These are phyloP conservation scores for Endomychus coccineus DNA, from an alignment of 2,888 invertebrate genomes.

Conservation along the genomic window DNA sequence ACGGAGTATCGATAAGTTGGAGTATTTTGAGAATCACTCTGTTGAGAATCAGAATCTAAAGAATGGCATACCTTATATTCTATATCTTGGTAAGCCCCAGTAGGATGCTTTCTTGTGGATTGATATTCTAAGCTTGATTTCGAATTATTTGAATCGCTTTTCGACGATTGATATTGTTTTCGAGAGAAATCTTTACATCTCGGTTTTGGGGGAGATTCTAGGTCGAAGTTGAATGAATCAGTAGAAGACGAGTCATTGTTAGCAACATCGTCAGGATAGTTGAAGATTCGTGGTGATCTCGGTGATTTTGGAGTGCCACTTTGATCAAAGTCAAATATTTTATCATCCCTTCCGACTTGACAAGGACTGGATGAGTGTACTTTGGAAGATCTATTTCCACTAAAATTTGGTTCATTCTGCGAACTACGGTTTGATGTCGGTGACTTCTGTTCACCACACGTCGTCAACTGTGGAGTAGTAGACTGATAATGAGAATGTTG, in stretches of 20 bases:
- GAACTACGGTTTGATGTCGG: conserved; percentile 28
- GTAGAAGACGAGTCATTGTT: conserved; percentile 24
- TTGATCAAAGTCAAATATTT: conserved; percentile 27
- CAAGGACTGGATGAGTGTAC: conserved; percentile 34
- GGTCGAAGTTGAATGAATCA: conserved; percentile 35
- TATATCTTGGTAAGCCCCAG: conserved; percentile 38
- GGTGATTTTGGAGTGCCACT: conserved; percentile 32
- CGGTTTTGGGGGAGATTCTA: conserved; percentile 36
- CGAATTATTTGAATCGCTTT: conserved; percentile 37
- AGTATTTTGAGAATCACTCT: conserved; percentile 25
- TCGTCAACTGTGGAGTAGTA: conserved; percentile 25
- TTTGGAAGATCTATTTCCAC: conserved; percentile 31
- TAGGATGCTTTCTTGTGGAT: conserved; percentile 38
- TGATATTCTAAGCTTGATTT: conserved; percentile 39
- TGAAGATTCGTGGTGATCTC: conserved; percentile 30
- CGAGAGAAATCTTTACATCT: conserved; percentile 30
- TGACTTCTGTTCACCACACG: conserved; percentile 25
- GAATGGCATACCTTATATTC: conserved; percentile 42
- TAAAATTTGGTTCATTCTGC: conserved; percentile 20
- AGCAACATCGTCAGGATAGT: conserved; percentile 26
- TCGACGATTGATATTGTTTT: conserved; percentile 36
- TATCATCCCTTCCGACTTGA: conserved; percentile 28
- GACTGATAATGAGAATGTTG: conserved; percentile 9
- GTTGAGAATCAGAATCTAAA: conserved; percentile 32
- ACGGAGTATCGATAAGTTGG: conserved; percentile 24